Evolutionary conservation across 2,113 vertebrate species (phyloP).

Genomic region (Tragelaphus imberbis): DNA sequence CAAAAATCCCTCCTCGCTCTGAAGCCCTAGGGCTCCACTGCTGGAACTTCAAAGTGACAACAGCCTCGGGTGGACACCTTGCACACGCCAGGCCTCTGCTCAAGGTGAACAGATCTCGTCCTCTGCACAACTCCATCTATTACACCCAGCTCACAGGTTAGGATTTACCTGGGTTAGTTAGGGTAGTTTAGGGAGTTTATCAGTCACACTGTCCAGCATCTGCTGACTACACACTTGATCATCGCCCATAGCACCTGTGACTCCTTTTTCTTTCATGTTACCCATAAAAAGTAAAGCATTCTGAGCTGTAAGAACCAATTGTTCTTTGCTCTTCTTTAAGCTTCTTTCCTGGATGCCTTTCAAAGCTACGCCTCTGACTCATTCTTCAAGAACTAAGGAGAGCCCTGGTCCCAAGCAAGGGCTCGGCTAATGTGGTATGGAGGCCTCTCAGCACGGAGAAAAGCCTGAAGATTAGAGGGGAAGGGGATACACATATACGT

Average conservation of each 20-base stretch:
- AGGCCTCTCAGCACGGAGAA: accelerated
- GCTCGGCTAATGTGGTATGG: accelerated
- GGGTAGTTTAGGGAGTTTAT: not conserved
- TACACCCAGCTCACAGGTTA: not conserved
- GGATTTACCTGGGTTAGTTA: not conserved
- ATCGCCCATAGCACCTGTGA: accelerated
- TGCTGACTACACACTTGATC: not conserved
- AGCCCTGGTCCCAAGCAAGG: not conserved
- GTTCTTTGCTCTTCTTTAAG: not conserved
- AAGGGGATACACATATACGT: not conserved
- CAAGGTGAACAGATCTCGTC: not conserved
- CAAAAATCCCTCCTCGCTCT: not conserved
- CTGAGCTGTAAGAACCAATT: not conserved
- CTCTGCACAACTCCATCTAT: not conserved
- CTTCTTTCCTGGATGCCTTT: not conserved
- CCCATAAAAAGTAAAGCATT: not conserved
- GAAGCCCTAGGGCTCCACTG: not conserved
- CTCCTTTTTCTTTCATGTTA: not conserved
- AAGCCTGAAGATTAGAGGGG: not conserved
- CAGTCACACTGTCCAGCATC: not conserved
- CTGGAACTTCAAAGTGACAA: not conserved
- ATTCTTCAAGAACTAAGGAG: not conserved
- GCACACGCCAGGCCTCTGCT: not conserved
- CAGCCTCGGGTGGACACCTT: not conserved
- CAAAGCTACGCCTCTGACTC: not conserved